Evolutionary conservation across 2,888 invertebrate genomes (phyloP).

Genomic region (Willowsia nigromaculata): DNA sequence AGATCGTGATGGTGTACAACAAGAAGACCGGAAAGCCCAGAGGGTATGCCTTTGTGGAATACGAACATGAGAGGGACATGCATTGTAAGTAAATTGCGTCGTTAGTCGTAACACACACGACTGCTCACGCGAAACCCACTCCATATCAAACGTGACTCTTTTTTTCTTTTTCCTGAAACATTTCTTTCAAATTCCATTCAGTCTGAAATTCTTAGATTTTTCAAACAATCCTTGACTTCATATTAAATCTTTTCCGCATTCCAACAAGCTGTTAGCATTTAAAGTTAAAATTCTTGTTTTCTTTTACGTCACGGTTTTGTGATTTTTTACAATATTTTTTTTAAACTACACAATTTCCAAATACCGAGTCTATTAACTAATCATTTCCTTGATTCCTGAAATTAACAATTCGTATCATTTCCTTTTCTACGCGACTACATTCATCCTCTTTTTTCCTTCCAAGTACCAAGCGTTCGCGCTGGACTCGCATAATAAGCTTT

Average conservation of each 20-base stretch:
- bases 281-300: no score
- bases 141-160: not conserved
- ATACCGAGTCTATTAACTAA: not conserved
- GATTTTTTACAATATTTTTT: no score
- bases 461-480: conserved; percentile 62
- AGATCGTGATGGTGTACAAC: conserved; percentile 94
- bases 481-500: conserved; percentile 2
- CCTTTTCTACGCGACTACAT: not conserved
- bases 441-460: not conserved
- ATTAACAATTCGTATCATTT: no score
- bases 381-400: not conserved
- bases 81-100: conserved; percentile 90
- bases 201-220: no score
- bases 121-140: not conserved
- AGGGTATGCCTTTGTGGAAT: conserved; percentile 99
- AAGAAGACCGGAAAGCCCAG: conserved; percentile 92
- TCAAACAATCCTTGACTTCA: no score
- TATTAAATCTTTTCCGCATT: no score
- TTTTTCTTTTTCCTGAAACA: not conserved
- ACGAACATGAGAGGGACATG: conserved; percentile 99
- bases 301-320: no score
- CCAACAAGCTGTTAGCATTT: no score
- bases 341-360: no score
- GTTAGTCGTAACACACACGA: not conserved
- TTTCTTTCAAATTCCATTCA: no score